Evolutionary conservation across 2,797 vertebrate species (phyloP), one percentile per base, ranked within the genome.

Genomic region (Gadopsis bispinosus): DNA sequence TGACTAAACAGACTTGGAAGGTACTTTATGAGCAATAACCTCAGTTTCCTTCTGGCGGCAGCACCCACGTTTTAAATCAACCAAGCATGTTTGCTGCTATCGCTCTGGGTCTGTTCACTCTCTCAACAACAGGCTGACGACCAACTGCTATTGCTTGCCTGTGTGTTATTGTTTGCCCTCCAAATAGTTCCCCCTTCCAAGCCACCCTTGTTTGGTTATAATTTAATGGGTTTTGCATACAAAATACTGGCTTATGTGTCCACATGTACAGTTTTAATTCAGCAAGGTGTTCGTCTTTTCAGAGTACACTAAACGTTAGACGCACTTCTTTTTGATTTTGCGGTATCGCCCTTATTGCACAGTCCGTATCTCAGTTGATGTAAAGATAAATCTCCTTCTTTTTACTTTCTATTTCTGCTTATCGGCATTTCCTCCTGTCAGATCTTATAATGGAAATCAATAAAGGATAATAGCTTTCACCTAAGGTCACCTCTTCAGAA

Each of bases 391-490:
- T 72, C 45, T 59, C 72, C 53, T 75, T 48, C 39, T 41, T 41
- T 41, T 33, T 66, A 70, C 67, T 73, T 77, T 82, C 51, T 62
- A 51, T 81, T 84, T 74, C 47, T 85, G 70, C 89, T 82, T 83
- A 72, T 88, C 79, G 80, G 48, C 48, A 77, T 81, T 74, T 82
- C 12, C 77, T 70, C 26, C 56, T 83, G 69, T 81, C 74, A 48
- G 43, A 75, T 68, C 73, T 47, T 56, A 72, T 70, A 70, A 81
- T 62, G 68, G 72, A 86, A 86, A 83, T 85, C 87, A 84, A 80
- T 87, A 73, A 83, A 75, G 61, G 62, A 79, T 82, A 84, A 85
- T 72, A 84, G 84, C 69, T 80, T 87, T 89, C 51, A 67, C 81
- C 70, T 48, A 17, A 73, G 60, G 72, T 84, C 76, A 79, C 79